These are phyloP conservation scores for Pheosia gnoma DNA, from an alignment of 2,888 invertebrate genomes.

Conservation along the genomic window DNA sequence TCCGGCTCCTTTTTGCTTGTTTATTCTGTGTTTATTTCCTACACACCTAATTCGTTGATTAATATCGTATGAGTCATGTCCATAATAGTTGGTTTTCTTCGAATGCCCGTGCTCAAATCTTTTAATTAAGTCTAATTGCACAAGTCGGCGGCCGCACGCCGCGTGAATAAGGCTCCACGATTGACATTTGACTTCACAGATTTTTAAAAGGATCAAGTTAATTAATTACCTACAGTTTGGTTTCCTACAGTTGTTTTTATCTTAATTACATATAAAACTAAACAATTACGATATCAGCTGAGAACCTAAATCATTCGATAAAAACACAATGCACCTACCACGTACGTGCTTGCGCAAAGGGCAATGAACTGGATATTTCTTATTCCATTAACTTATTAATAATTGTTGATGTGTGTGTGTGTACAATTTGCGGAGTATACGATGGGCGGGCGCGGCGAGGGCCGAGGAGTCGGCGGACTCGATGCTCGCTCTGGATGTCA, in stretches of 20 bases:
- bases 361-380: slow-evolving; percentile 24
- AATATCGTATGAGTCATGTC: slow-evolving; percentile 42
- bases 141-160: slow-evolving; percentile 37
- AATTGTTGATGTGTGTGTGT: slow-evolving; percentile 16
- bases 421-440: slow-evolving; percentile 20
- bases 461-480: slow-evolving; percentile 23
- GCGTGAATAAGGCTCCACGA: slow-evolving; percentile 50
- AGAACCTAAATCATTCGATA: neutral
- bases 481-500: slow-evolving; percentile 60
- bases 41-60: slow-evolving; percentile 27
- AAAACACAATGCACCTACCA: slow-evolving; percentile 3
- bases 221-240: too few species aligned
- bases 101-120: slow-evolving; percentile 52
- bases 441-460: slow-evolving; percentile 27
- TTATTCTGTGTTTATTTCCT: neutral
- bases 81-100: slow-evolving; percentile 36
- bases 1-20: too few species aligned
- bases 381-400: slow-evolving; percentile 23
- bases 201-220: slow-evolving; percentile 46
- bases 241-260: too few species aligned
- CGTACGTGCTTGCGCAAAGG: slow-evolving; percentile 9
- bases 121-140: slow-evolving; percentile 66
- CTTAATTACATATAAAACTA: too few species aligned
- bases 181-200: slow-evolving; percentile 68
- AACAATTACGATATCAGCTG: neutral